Base-by-base conservation (phyloP, 2,797 vertebrate species). In the Toxotes lorentzi region DNA sequence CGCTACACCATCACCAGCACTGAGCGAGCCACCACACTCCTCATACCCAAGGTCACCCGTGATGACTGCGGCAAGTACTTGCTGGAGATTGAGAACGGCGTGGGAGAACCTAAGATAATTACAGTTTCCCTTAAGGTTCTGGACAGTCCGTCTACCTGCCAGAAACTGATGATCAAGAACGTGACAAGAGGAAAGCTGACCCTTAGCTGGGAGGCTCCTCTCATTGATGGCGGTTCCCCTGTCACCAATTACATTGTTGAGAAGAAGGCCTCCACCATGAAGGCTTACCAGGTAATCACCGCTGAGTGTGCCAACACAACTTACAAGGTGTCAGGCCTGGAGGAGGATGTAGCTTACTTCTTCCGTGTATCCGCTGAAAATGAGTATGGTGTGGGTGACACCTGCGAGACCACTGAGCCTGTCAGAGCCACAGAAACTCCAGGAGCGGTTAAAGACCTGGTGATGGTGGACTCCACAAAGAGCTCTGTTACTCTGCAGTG, bases 361-460 rank as follows among this genome's bases (percentile, higher is more conserved):
- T 99, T 99, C 96, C 95, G 97, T 81, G 97, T 99, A 78, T 96
- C 98, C 73, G 97, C 98, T 90, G 97, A 97, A 95, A 99, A 99
- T 78, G 97, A 98, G 94, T 96, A 95, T 71, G 98, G 98, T 64
- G 80, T 97, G 11, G 98, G 98, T n/a, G 98, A 98, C 74, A 94
- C 96, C 38, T 97, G 96, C 91, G 97, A 99, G 81, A 97, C 97
- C 8, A 70, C 91, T 51, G 96, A 97, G 78, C 96, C 98, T 1
- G 97, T 99, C 64, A 97, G 97, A 94, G 95, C 98, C 79, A 97
- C 97, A 0, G 97, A 99, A 62, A 85, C 96, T 24, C 98, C 98
- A 75, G 98, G 97, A 86, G 96, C 96, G 62, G 91, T 99, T 50
- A 98, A 96, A 83, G 93, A 98, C 51, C 91, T 99, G 68, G 77